Conservation (phyloP, 37 sponge, comb jelly and placozoan species). For the Dysidea cf. avara region DNA sequence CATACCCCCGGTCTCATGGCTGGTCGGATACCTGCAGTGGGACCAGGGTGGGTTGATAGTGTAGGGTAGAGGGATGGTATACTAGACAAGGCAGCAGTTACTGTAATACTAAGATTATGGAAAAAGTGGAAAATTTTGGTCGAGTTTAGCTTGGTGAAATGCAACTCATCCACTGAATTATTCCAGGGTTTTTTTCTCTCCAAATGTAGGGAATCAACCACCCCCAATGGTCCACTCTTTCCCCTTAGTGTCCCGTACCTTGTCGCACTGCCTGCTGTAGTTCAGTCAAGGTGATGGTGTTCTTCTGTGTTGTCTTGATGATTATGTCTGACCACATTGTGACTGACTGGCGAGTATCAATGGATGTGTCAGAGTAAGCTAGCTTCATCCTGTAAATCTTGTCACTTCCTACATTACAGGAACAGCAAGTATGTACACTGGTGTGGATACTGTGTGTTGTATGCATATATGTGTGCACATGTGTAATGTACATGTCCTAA, state of each 20-base stretch:
- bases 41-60: neutral
- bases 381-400: conserved; percentile 9
- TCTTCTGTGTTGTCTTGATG: neutral
- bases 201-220: too few species aligned
- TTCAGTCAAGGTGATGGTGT: neutral
- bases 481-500: too few species aligned
- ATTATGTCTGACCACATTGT: neutral
- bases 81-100: neutral
- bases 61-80: neutral
- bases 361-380: conserved; percentile 28
- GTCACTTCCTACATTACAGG: conserved; percentile 1
- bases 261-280: conserved; percentile 1
- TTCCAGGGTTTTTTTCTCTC: too few species aligned
- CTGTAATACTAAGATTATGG: neutral
- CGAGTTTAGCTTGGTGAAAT: too few species aligned
- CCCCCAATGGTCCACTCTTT: too few species aligned
- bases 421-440: conserved; percentile 3
- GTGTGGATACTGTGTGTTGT: too few species aligned
- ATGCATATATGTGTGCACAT: too few species aligned
- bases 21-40: conserved; percentile 57
- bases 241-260: neutral
- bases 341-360: neutral
- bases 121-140: conserved; percentile 5
- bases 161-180: too few species aligned
- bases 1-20: conserved; percentile 67